Conservation (phyloP, 1,140 invertebrate species). For the Harpegnathos saltator region DNA sequence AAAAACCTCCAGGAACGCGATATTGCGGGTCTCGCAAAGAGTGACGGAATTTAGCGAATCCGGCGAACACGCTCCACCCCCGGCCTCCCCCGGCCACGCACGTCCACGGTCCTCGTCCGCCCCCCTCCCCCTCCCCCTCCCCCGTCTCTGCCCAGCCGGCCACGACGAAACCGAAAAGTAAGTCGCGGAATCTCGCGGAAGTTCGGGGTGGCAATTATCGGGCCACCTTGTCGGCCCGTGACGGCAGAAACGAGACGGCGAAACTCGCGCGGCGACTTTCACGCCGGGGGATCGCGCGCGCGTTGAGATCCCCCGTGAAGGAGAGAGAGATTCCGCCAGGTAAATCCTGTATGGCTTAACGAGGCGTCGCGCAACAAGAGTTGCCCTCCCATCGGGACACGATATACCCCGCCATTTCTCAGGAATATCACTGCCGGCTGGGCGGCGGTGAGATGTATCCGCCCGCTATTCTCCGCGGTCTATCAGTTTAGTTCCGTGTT, state of each 20-base stretch:
- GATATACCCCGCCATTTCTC: slow-evolving; percentile 71
- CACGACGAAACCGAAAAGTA: too few species aligned
- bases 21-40: neutral
- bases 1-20: neutral
- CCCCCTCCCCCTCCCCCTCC: too few species aligned
- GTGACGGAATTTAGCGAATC: neutral
- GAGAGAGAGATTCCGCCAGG: slow-evolving; percentile 43
- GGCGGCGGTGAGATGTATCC: slow-evolving; percentile 43
- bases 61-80: too few species aligned
- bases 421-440: slow-evolving; percentile 71
- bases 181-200: neutral
- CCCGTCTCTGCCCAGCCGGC: too few species aligned
- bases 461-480: slow-evolving; percentile 46
- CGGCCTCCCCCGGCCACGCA: too few species aligned
- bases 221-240: slow-evolving; percentile 52
- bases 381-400: slow-evolving; percentile 62
- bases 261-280: slow-evolving; percentile 53
- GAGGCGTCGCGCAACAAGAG: slow-evolving; percentile 71
- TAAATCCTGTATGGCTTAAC: slow-evolving; percentile 70
- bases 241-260: too few species aligned
- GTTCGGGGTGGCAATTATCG: slow-evolving; percentile 43
- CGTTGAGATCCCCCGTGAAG: slow-evolving; percentile 25
- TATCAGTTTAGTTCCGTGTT: slow-evolving; percentile 49
- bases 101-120: too few species aligned
- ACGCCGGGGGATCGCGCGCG: slow-evolving; percentile 24